Percentiles rank a stretch among this genome's conserved stretches.
These are phyloP conservation scores for Empidonax traillii DNA, from an alignment of 2,113 vertebrate genomes.

Conservation along the genomic window DNA sequence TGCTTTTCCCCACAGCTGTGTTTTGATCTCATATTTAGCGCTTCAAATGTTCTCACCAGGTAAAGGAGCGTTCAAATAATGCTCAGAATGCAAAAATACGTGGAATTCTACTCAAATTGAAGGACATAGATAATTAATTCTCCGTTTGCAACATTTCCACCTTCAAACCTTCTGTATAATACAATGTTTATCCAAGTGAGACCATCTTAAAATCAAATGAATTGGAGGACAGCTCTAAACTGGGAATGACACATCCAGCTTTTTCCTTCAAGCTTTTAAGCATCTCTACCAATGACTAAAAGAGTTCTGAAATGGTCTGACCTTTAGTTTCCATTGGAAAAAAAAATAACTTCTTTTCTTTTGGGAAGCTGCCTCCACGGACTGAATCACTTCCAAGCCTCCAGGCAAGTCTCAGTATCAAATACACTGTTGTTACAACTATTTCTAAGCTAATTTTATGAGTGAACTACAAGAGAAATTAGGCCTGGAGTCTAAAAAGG, in stretches of 20 bases:
- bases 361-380: slow-evolving; percentile 26
- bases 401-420: background rate
- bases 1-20: background rate
- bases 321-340: slow-evolving; percentile 23
- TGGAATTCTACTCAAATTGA: background rate
- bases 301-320: slow-evolving; percentile 49
- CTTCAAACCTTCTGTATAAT: background rate
- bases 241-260: slow-evolving; percentile 15
- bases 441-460: background rate
- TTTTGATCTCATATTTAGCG: background rate
- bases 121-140: background rate
- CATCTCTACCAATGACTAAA: slow-evolving; percentile 37
- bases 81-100: background rate
- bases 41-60: background rate
- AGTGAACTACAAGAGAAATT: background rate
- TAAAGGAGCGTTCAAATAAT: fast-evolving
- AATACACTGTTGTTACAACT: background rate
- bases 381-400: slow-evolving; percentile 22
- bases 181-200: background rate
- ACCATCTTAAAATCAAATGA: background rate
- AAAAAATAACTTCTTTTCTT: background rate
- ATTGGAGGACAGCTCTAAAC: background rate
- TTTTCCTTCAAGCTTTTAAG: slow-evolving; percentile 48
- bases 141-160: background rate
- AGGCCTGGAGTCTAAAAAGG: background rate